phyloP scores from a whole-genome alignment of 2,888 invertebrate genomes.

The Himalopsyche japonica region DNA sequence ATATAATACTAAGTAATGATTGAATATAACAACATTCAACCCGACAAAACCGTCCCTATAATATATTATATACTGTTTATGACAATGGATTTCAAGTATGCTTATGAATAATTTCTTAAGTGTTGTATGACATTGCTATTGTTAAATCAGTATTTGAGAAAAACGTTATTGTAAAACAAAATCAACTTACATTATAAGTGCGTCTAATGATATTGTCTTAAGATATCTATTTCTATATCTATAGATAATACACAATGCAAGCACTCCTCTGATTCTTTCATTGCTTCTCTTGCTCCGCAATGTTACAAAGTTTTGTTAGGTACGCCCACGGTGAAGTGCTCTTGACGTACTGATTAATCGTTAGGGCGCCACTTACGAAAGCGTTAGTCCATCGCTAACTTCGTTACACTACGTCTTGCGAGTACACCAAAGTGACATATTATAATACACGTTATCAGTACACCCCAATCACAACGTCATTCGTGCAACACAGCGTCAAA shows the following conservation, averaged over 20 bases:
- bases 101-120: too few relatives aligned
- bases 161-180: too few relatives aligned
- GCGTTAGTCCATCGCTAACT: background rate
- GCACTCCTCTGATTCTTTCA: background rate
- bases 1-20: too few relatives aligned
- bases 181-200: too few relatives aligned
- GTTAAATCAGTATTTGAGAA: too few relatives aligned
- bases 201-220: too few relatives aligned
- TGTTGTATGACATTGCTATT: too few relatives aligned
- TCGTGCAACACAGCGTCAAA: background rate
- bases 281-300: background rate
- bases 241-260: background rate
- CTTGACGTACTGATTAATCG: conserved; percentile 25
- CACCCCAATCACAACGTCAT: background rate
- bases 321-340: conserved; percentile 17
- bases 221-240: too few relatives aligned
- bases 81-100: too few relatives aligned
- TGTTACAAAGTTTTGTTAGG: background rate
- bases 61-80: too few relatives aligned
- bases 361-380: background rate
- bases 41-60: too few relatives aligned
- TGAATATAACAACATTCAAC: too few relatives aligned
- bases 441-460: background rate
- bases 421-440: background rate
- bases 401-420: background rate